Evolutionary conservation across 2,113 vertebrate species (phyloP), one percentile per base, ranked within the genome.

Genomic region (Nyctibius bracteatus): DNA sequence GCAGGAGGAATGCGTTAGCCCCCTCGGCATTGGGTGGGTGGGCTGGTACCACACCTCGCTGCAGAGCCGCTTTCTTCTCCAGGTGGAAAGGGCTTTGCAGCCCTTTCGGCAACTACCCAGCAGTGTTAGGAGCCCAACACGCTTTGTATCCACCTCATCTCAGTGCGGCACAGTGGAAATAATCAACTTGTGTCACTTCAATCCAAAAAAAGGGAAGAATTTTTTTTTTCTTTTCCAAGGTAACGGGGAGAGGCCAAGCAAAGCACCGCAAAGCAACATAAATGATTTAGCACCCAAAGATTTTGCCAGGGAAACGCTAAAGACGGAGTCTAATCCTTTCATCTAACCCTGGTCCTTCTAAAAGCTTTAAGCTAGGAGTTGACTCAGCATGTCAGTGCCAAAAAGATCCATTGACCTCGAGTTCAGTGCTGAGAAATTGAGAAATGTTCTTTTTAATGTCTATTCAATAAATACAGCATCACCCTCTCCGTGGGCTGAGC

Each of bases 371-470:
- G 97, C 97, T 96, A 97, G 97, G 95, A 97, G 98, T 98, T 99
- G 99, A 99, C 98, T 99, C 99, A 99, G 99, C 99, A 97, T 96
- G 98, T 98, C 98, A 97, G 97, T 98, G 98, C 98, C 98, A 98
- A 95, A 97, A 98, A 98, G 98, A 99, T 99, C 98, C 98, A 98
- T 98, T 99, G 99, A 99, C 99, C 98, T 98, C 97, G 98, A 99
- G 98, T 98, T 98, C 98, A 97, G 97, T 97, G 98, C 98, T 97
- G 97, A 98, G 98, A 99, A 99, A 99, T 98, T 98, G 98, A 99
- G 98, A 98, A 99, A 99, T 98, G 98, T 98, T 98, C 95, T 97
- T 99, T 99, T 99, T 99, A 99, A 99, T 99, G 98, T 98, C 98
- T 99, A 98, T 99, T 99, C 98, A 98, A 99, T 99, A 99, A 99